Conservation (phyloP, 2,888 invertebrate genomes). For the Watsonalla cultraria region DNA sequence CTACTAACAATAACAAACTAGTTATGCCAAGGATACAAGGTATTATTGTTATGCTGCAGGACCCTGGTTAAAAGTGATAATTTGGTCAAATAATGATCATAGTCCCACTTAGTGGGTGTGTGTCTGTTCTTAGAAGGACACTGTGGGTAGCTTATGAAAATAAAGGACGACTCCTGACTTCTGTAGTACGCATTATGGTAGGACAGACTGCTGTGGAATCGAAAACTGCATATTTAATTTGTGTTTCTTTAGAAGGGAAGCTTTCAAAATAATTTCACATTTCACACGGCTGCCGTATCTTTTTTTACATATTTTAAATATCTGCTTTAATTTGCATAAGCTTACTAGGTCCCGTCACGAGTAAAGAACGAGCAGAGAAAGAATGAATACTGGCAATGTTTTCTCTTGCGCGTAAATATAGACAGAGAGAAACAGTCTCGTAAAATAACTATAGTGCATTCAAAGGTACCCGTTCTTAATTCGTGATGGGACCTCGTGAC, state of each 20-base stretch:
- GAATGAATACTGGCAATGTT: too few species aligned
- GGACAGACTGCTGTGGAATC: conserved; percentile 8
- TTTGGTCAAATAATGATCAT: conserved; percentile 72
- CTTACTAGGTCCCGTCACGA: too few species aligned
- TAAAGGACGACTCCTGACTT: conserved; percentile 65
- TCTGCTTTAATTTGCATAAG: too few species aligned
- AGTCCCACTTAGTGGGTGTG: conserved; percentile 61
- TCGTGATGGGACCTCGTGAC: too few species aligned
- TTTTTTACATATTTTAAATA: too few species aligned
- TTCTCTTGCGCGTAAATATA: too few species aligned
- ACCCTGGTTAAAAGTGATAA: conserved; percentile 62
- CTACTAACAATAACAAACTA: not conserved
- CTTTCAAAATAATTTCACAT: not conserved
- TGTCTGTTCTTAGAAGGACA: conserved; percentile 67
- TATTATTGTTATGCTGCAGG: conserved; percentile 25
- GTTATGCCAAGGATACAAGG: conserved; percentile 25
- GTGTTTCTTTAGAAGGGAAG: not conserved
- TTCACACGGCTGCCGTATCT: too few species aligned
- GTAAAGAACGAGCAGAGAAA: too few species aligned
- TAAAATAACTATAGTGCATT: too few species aligned
- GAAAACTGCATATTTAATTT: not conserved
- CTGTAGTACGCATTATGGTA: conserved; percentile 57
- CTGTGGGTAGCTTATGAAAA: conserved; percentile 57
- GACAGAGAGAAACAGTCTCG: too few species aligned
- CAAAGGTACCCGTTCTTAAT: too few species aligned